Evolutionary conservation across 2,888 invertebrate species (phyloP).

Genomic region (Liopterus haemorrhoidalis): DNA sequence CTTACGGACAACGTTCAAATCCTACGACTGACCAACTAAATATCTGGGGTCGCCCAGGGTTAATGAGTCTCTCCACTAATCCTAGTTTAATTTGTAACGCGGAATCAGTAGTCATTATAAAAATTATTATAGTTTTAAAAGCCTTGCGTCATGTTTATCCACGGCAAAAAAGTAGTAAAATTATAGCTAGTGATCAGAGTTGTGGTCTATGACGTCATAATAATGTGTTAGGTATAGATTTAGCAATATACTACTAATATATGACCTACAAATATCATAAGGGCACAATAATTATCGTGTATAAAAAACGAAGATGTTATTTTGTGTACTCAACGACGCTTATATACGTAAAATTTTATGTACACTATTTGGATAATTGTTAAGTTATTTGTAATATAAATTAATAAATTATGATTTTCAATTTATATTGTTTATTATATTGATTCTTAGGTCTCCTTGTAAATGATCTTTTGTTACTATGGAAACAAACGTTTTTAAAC

Average conservation of each 20-base stretch:
- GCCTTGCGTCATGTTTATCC: no score
- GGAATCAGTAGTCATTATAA: no score
- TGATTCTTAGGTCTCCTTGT: neutral
- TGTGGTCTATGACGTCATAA: no score
- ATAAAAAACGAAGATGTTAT: slow-evolving; percentile 20
- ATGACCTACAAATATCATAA: slow-evolving; percentile 19
- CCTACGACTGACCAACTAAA: no score
- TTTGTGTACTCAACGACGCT: slow-evolving; percentile 23
- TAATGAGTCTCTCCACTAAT: no score
- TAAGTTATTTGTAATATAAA: slow-evolving; percentile 24
- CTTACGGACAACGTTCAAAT: no score
- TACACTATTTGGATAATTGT: slow-evolving; percentile 19
- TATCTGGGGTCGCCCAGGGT: no score
- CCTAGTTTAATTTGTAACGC: no score
- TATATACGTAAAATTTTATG: slow-evolving; percentile 20
- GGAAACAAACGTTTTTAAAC: neutral
- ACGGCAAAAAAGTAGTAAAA: no score
- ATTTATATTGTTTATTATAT: slow-evolving; percentile 5
- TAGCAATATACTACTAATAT: slow-evolving; percentile 17
- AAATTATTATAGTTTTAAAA: no score
- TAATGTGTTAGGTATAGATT: slow-evolving; percentile 12
- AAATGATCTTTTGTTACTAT: slow-evolving; percentile 4
- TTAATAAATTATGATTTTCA: slow-evolving; percentile 15
- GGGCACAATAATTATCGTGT: slow-evolving; percentile 23
- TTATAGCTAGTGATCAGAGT: no score